A percentile compares a stretch with the other conserved stretches of the same genome.
These are phyloP conservation scores for Sciurus carolinensis DNA, from an alignment of 2,797 vertebrate genomes.

Conservation along the genomic window DNA sequence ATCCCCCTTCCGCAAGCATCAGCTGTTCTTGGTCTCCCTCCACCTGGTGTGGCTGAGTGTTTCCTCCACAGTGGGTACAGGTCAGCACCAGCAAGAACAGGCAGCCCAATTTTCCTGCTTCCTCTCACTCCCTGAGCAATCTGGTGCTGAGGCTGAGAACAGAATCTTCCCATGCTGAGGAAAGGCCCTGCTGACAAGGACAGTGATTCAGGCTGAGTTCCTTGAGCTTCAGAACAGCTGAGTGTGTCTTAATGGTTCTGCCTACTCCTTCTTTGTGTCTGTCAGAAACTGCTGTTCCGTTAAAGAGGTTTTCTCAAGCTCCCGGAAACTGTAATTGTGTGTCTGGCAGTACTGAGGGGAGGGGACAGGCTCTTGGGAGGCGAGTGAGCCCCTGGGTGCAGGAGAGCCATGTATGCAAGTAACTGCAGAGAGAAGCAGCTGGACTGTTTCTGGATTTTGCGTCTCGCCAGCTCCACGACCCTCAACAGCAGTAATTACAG, in stretches of 20 bases:
- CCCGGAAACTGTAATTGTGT: not conserved
- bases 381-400: not conserved
- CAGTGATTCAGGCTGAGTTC: not conserved
- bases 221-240: not conserved
- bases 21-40: not conserved
- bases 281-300: not conserved
- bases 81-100: not conserved
- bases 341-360: no score
- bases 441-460: not conserved
- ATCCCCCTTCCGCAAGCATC: not conserved
- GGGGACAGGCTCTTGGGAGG: not conserved
- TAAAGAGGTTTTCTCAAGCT: constrained; percentile 15
- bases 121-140: not conserved
- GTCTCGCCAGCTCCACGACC: not conserved
- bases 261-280: not conserved
- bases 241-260: not conserved
- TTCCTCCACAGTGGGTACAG: not conserved
- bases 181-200: not conserved
- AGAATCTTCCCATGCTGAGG: not conserved
- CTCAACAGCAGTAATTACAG: no score
- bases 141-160: not conserved
- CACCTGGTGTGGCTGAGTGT: not conserved
- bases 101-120: not conserved
- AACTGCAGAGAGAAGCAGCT: not conserved
- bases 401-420: not conserved